Base-by-base conservation (phyloP, 2,113 vertebrate species). In the Mus spicilegus region DNA sequence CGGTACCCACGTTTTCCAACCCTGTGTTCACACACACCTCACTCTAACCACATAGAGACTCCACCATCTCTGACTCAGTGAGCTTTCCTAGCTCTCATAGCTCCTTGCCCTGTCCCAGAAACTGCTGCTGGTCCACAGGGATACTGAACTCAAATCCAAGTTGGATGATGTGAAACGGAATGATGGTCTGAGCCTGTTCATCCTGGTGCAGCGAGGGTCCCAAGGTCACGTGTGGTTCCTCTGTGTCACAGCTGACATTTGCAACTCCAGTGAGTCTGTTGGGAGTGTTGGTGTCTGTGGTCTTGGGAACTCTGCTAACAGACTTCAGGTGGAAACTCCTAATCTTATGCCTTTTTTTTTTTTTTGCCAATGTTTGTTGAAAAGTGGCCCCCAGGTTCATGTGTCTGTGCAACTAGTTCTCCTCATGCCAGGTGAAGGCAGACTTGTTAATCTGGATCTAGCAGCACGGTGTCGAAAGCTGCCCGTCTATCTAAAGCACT, bases 401-500 rank as follows among this genome's bases (percentile, higher is more conserved):
- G 30, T 4, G 56, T 8, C 30, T 13, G 5, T 3, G 7, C 16
- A 20, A 61, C 22, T 30, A 39, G 28, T 42, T 1, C 4, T 11
- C 0, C 46, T 36, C 58, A 22, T 1, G 49, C 69, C 54, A 17
- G 22, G 33, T 39, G 69, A 54, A 7, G 33, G 69, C 19, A 13
- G 46, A 63, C 6, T 12, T 36, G 58, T 14, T 7, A 20, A 13
- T 10, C 0, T 0, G 14, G 26, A 10, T 10, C 0, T 7, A 28
- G 6, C n/a, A 63, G 14, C 0, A 24, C 1, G 6, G 3, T 10
- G 0, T 0, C 0, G 19, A 1, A 3, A 1, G 51, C 17, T 13
- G 63, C 24, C 4, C 0, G 0, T 0, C 2, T 5, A 16, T 9
- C 0, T 0, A 5, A 67, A 5, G 26, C 49, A 3, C 42, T 4